Percentiles rank a stretch among this genome's conserved stretches.
phyloP scores from a whole-genome alignment of 1,140 invertebrate species.

The Rhynchophorus ferrugineus region DNA sequence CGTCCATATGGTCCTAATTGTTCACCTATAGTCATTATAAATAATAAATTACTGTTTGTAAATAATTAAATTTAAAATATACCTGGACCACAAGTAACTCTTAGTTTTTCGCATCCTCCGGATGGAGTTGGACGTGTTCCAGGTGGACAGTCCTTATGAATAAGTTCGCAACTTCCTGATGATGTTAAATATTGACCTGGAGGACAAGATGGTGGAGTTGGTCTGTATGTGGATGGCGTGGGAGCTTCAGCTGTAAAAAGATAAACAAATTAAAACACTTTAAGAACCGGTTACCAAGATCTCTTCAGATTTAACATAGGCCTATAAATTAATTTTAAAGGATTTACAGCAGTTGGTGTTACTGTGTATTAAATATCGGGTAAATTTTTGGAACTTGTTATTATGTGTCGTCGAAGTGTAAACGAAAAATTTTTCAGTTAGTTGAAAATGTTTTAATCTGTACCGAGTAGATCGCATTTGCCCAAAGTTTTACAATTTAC shows the following conservation, averaged over 20 bases:
- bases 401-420: too few relatives aligned
- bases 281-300: too few relatives aligned
- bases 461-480: too few relatives aligned
- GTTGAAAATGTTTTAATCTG: too few relatives aligned
- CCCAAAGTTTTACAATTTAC: too few relatives aligned
- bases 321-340: too few relatives aligned
- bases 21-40: too few relatives aligned
- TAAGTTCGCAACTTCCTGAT: constrained; percentile 8
- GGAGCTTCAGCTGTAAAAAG: background rate
- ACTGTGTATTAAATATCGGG: too few relatives aligned
- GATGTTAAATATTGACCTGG: constrained; percentile 8
- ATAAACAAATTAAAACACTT: constrained; percentile 5
- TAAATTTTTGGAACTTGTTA: too few relatives aligned
- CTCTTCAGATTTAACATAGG: background rate
- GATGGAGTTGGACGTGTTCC: constrained; percentile 12
- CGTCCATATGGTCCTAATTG: background rate
- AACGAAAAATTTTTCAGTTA: too few relatives aligned
- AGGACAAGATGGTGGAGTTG: constrained; percentile 18
- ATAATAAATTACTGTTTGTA: background rate
- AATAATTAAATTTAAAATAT: background rate
- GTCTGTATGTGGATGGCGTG: constrained; percentile 1
- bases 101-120: constrained; percentile 1
- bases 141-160: constrained; percentile 13
- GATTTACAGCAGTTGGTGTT: too few relatives aligned
- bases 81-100: background rate